These are phyloP conservation scores for Bovichtus diacanthus DNA, from an alignment of 2,797 vertebrate genomes.

Conservation along the genomic window DNA sequence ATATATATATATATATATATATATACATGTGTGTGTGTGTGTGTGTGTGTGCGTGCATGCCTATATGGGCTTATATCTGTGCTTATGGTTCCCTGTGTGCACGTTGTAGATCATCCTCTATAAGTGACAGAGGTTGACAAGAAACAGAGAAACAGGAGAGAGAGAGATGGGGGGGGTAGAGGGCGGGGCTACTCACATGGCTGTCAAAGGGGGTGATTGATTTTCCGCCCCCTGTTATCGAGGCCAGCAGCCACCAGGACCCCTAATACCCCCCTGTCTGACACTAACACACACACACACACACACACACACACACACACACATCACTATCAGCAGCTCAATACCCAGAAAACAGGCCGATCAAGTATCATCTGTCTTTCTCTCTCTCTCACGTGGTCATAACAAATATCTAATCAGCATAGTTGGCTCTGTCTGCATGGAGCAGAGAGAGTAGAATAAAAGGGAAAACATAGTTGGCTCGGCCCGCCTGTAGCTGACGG, in stretches of 20 bases:
- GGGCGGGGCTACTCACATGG: slow-evolving; percentile 62
- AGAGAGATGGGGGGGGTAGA: slow-evolving; percentile 31
- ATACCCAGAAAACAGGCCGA: slow-evolving; percentile 68
- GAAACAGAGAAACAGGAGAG: slow-evolving; percentile 28
- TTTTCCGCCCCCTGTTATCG: slow-evolving; percentile 81
- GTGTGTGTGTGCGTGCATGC: neutral
- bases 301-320: slow-evolving; percentile 21
- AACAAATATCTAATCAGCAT: slow-evolving; percentile 72
- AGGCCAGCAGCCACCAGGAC: slow-evolving; percentile 80
- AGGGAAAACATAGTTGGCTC: slow-evolving; percentile 46
- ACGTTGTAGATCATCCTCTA: slow-evolving; percentile 26
- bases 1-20: too few relatives aligned
- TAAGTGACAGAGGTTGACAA: slow-evolving; percentile 54
- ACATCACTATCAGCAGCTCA: slow-evolving; percentile 58
- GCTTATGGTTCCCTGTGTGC: slow-evolving; percentile 13
- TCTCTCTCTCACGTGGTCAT: slow-evolving; percentile 54
- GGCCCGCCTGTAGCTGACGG: slow-evolving; percentile 17
- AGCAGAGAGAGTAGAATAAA: slow-evolving; percentile 43
- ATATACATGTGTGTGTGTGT: too few relatives aligned
- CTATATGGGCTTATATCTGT: slow-evolving; percentile 17
- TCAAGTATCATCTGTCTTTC: slow-evolving; percentile 66
- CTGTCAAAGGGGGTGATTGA: slow-evolving; percentile 85
- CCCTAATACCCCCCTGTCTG: slow-evolving; percentile 54
- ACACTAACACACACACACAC: slow-evolving; percentile 2
- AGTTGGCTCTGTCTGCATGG: slow-evolving; percentile 46